A percentile compares a stretch with the other conserved stretches of the same genome.
phyloP scores from a whole-genome alignment of 2,797 vertebrate species.

The Crax fasciolata region DNA sequence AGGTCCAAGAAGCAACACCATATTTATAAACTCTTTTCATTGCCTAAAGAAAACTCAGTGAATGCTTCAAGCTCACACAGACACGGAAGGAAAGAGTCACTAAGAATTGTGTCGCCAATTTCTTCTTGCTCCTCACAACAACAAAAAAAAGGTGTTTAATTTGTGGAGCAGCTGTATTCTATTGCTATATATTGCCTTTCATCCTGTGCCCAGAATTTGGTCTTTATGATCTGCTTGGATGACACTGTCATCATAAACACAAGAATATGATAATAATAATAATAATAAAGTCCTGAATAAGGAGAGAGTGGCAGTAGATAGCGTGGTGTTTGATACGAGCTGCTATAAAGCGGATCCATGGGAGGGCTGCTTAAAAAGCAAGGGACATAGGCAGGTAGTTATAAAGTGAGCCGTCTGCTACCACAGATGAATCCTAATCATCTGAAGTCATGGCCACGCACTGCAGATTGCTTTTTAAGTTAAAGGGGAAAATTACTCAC shows the following conservation, averaged over 20 bases:
- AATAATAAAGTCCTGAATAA: not conserved
- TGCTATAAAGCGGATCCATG: not conserved
- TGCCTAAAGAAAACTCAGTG: not conserved
- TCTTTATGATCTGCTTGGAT: not conserved
- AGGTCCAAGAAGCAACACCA: not conserved
- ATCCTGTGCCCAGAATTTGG: no score
- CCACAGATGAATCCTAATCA: constrained; percentile 43
- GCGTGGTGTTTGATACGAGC: not conserved
- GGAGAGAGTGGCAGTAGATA: not conserved
- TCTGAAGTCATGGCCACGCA: not conserved
- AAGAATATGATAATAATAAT: not conserved
- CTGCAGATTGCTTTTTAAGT: not conserved
- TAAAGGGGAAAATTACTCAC: constrained; percentile 14
- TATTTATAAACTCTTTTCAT: not conserved
- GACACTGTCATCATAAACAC: not conserved
- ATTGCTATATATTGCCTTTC: not conserved
- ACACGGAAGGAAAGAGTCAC: not conserved
- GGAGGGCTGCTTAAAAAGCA: constrained; percentile 45
- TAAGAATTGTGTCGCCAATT: not conserved
- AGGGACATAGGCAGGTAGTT: constrained; percentile 11
- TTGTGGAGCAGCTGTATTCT: not conserved
- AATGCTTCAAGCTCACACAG: not conserved
- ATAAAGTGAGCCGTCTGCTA: constrained; percentile 14
- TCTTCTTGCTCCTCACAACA: not conserved
- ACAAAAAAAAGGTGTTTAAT: not conserved